phyloP scores from a whole-genome alignment of 2,113 vertebrate genomes.

The Benitochromis conjunctus region DNA sequence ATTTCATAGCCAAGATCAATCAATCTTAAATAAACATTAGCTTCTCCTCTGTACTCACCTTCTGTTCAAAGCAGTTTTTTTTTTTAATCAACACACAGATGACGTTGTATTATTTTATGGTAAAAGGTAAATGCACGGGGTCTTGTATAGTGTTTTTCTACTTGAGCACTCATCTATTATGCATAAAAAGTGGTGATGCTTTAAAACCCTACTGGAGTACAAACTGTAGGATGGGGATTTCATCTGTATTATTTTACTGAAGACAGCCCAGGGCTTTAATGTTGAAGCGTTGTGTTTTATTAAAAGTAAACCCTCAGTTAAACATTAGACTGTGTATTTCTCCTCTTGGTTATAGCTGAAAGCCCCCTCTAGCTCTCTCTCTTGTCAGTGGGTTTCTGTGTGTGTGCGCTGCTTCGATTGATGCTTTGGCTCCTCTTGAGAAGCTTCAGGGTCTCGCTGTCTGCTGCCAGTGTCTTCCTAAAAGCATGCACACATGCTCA shows the following conservation, averaged over 20 bases:
- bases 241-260: not conserved
- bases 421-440: slow-evolving; percentile 27
- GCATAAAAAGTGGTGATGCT: not conserved
- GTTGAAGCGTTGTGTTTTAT: not conserved
- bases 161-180: not conserved
- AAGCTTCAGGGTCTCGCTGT: slow-evolving; percentile 39
- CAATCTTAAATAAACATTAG: slow-evolving; percentile 6
- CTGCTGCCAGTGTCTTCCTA: slow-evolving; percentile 22
- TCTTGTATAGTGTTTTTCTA: not conserved
- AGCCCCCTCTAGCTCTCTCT: slow-evolving; percentile 14
- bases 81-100: not conserved
- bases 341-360: not conserved
- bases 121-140: fast-evolving
- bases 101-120: not conserved
- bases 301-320: slow-evolving; percentile 9
- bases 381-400: slow-evolving; percentile 8
- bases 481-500: not conserved
- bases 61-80: not conserved
- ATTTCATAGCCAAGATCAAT: not conserved
- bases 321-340: not conserved
- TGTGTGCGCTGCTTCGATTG: slow-evolving; percentile 1
- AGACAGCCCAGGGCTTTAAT: not conserved
- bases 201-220: not conserved
- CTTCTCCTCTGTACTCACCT: not conserved
- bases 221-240: not conserved